A percentile compares a stretch with the other conserved stretches of the same genome.
phyloP scores from a whole-genome alignment of 2,888 invertebrate species.

The Tigriopus californicus region DNA sequence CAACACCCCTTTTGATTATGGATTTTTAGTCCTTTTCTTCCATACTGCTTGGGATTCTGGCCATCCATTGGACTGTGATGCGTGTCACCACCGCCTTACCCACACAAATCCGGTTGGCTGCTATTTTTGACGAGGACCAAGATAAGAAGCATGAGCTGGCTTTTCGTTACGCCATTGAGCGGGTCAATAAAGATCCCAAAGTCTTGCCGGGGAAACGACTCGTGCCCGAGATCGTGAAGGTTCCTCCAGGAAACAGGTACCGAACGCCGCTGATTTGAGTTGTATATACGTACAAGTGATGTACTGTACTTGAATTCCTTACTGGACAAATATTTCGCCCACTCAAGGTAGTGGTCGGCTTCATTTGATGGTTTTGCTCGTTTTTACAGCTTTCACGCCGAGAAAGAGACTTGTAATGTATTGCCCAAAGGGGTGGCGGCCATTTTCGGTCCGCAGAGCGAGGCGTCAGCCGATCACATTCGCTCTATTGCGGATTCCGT shows the following conservation, averaged over 20 bases:
- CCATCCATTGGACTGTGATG: background rate
- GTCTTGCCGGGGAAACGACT: constrained; percentile 41
- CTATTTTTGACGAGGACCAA: constrained; percentile 40
- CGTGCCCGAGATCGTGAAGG: constrained; percentile 24
- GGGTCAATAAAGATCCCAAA: constrained; percentile 62
- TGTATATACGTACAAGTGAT: too few species aligned
- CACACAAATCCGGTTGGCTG: background rate
- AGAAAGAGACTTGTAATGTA: constrained; percentile 41
- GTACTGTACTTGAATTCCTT: too few species aligned
- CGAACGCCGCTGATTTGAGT: too few species aligned
- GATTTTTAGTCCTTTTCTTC: too few species aligned
- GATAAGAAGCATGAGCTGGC: constrained; percentile 76
- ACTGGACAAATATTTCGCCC: too few species aligned
- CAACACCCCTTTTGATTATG: too few species aligned
- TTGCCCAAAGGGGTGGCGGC: constrained; percentile 50
- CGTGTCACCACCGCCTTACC: background rate
- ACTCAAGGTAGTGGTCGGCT: too few species aligned
- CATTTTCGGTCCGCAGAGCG: constrained; percentile 59
- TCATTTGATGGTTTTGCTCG: too few species aligned
- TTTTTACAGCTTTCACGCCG: background rate
- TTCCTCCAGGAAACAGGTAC: constrained; percentile 27
- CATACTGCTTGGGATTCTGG: too few species aligned
- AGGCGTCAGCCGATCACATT: constrained; percentile 47
- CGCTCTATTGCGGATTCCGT: constrained; percentile 90
- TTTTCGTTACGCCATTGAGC: constrained; percentile 76